Evolutionary conservation across 2,888 invertebrate genomes (phyloP), one percentile per base, ranked within the genome.

Genomic region (Lymantria dispar): DNA sequence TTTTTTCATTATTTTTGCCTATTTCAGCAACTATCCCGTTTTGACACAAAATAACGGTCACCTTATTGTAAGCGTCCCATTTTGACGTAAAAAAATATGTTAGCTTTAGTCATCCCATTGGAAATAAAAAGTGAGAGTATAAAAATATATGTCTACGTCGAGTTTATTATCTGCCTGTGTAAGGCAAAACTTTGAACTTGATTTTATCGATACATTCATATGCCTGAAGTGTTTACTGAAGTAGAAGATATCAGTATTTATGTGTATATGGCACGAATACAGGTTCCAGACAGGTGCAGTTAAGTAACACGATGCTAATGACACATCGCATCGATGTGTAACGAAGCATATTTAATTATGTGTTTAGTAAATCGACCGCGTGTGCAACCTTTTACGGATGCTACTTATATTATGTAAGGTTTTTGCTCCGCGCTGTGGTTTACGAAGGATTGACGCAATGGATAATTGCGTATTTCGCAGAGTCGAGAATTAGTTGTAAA

Each of bases 331-430:
- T 54, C 47, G 44, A 65, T 54, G 57, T 67, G 45, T 49, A 45
- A 49, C 48, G 40, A 40, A 40, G 45, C 45, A 45, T 48, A 44
- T 44, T 41, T 45, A 56, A 66, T 53, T 52, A 45, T 52, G 43
- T 66, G 70, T 60, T 69, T 66, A 60, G 67, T 66, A 49, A 49
- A 58, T 56, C 60, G 42, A 47, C 44, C 50, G 60, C 67, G 67
- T 62, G 57, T 47, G 42, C 55, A 2, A 39, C 54, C 50, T 49
- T 56, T 45, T 52, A 50, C 56, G 67, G 60, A 44, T 51, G 54
- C 42, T 41, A 36, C 50, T 38, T 43, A 40, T 15, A 13, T 66
- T 64, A 60, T 53, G 47, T 56, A 64, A 54, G 36, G 58, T 31
- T 45, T 22, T 49, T 48, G 31, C 45, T 48, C 54, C 42, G 46